Conservation (phyloP, 1,140 invertebrate species). For the Nasonia vitripennis region DNA sequence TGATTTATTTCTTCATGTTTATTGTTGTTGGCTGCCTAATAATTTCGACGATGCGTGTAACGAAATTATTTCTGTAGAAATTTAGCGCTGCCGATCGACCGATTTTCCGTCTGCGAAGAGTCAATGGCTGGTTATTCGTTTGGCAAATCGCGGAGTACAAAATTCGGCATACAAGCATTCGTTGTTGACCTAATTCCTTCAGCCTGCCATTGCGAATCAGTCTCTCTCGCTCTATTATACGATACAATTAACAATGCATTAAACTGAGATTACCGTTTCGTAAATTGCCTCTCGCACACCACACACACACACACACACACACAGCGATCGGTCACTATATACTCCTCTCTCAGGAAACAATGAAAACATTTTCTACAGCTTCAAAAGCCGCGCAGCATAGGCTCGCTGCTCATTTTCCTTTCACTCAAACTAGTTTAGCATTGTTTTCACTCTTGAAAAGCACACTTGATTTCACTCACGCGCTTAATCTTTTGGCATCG, state of each 20-base stretch:
- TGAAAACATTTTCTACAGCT: not conserved
- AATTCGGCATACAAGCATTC: too few species aligned
- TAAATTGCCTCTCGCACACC: not conserved
- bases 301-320: too few species aligned
- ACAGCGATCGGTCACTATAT: too few species aligned
- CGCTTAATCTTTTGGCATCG: not conserved
- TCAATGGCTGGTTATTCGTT: too few species aligned
- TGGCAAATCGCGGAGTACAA: too few species aligned
- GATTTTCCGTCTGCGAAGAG: too few species aligned
- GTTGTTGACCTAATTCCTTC: not conserved
- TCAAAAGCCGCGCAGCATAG: not conserved
- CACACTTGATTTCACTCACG: not conserved
- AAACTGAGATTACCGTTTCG: not conserved
- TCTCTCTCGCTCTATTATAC: not conserved
- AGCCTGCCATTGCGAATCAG: not conserved
- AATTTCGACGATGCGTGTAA: too few species aligned
- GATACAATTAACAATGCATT: not conserved
- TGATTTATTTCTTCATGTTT: too few species aligned
- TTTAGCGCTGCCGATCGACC: too few species aligned
- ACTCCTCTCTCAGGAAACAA: not conserved
- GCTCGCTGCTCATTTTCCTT: not conserved
- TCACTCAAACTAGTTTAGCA: not conserved
- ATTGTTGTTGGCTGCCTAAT: too few species aligned
- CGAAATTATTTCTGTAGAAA: too few species aligned
- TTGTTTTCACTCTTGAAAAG: constrained; percentile 1